Evolutionary conservation across 2,113 vertebrate species (phyloP).

Genomic region (Grammomys dolichurus): DNA sequence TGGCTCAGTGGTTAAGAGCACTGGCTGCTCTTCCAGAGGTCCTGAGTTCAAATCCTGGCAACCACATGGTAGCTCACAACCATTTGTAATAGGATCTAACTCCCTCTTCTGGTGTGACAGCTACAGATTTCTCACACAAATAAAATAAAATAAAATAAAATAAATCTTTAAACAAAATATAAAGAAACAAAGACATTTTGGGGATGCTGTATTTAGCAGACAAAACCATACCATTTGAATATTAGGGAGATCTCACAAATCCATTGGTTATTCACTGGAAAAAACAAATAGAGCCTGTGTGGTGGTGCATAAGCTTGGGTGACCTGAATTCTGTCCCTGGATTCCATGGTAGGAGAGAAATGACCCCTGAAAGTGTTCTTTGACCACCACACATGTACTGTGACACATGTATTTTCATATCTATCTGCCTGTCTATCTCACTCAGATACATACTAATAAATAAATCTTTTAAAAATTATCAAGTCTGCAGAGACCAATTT

Average conservation of each 20-base stretch:
- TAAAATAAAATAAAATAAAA: no score
- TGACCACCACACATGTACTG: background rate
- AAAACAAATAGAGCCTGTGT: background rate
- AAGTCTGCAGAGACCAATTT: background rate
- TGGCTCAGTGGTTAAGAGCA: no score
- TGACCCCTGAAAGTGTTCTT: background rate
- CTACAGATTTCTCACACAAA: no score
- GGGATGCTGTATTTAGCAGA: background rate
- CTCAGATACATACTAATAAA: background rate
- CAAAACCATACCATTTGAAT: conserved; percentile 8
- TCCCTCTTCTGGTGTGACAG: no score
- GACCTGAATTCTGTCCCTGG: background rate
- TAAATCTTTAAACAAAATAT: no score
- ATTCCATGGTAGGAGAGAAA: background rate
- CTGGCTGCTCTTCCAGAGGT: no score
- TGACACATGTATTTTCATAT: background rate
- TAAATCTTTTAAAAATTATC: background rate
- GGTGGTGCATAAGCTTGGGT: background rate
- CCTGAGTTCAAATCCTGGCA: no score
- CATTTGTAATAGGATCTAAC: no score
- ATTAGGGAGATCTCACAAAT: background rate
- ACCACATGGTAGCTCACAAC: no score
- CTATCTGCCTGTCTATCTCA: background rate
- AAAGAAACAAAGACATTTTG: background rate
- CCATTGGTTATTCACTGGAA: conserved; percentile 45